A percentile compares a stretch with the other conserved stretches of the same genome.
These are phyloP conservation scores for Petrocephalus schoutedeni DNA, from an alignment of 2,797 vertebrate species.

Conservation along the genomic window DNA sequence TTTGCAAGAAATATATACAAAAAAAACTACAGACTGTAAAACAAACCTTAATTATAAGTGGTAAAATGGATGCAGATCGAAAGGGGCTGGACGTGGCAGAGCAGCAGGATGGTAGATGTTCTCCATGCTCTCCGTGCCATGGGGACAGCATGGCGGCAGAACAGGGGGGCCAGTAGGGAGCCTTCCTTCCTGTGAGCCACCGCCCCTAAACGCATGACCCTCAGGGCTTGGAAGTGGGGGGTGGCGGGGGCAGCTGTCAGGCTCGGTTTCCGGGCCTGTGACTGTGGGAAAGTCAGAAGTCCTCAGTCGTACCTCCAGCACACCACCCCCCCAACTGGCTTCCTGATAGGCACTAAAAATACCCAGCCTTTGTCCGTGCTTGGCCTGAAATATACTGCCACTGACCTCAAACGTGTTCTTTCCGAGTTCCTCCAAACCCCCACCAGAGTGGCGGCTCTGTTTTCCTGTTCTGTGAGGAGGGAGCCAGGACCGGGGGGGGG, in stretches of 20 bases:
- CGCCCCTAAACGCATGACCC: constrained; percentile 47
- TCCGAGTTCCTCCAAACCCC: constrained; percentile 45
- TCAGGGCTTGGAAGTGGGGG: constrained; percentile 36
- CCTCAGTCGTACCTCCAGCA: constrained; percentile 33
- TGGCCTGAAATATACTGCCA: constrained; percentile 48
- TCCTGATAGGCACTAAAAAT: constrained; percentile 62
- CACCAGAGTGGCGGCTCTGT: constrained; percentile 30
- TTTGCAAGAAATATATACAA: not conserved
- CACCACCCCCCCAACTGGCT: constrained; percentile 47
- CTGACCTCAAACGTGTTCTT: constrained; percentile 56
- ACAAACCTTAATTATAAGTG: not conserved
- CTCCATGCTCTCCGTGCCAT: not conserved
- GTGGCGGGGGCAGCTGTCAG: constrained; percentile 56
- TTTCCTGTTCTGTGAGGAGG: constrained; percentile 40
- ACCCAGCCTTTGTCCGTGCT: constrained; percentile 42
- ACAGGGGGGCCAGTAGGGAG: not conserved
- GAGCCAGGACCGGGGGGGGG: not conserved
- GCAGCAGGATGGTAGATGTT: not conserved
- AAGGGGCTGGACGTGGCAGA: not conserved
- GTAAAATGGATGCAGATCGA: not conserved
- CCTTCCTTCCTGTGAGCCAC: constrained; percentile 52
- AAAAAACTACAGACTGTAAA: not conserved
- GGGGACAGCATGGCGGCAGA: constrained; percentile 2
- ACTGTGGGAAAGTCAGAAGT: constrained; percentile 68
- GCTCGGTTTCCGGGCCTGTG: constrained; percentile 53